Base-by-base conservation (phyloP, 1,140 invertebrate genomes). In the Halesus radiatus region DNA sequence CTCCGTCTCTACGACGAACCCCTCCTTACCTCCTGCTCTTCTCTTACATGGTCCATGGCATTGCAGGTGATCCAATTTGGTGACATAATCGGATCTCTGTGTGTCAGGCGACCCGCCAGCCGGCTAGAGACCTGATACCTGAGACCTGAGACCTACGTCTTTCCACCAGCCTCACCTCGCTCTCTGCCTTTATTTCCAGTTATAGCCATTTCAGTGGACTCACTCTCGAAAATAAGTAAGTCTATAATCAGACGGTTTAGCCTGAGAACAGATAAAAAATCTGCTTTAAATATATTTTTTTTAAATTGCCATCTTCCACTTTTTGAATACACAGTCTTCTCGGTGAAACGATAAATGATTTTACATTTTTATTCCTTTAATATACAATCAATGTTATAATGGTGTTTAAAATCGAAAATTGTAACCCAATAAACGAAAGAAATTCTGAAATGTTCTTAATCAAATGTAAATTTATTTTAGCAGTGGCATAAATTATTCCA, bases 1-100 rank as follows among this genome's bases (percentile, higher is more conserved):
- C 76, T 53, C 76, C 29, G 7, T 53, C 45, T 23, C 68, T 8
- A 4, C 4, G 18, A 18, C 20, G 7, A 52, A 1, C 56, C 23
- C 26, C 56, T 10, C 29, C 37, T n/a, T 29, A 22, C 10, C n/a
- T 32, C 29, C n/a, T 32, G 32, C 52, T 62, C 54, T 58, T 76
- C 77, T 72, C 45, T 72, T 76, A 76, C 86, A 87, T 81, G 86
- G 85, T 86, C 85, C 72, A 73, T 85, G 87, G 87, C 87, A 86
- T 85, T 88, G 88, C 88, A 88, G 88, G 89, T 89, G 87, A 90
- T 90, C 87, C 89, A 90, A 90, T 90, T 89, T 89, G 86, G 87
- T 87, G 88, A 89, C 88, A 88, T 87, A 89, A 90, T 90, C 88
- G 86, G 85, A 89, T 88, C 86, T 85, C 83, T 84, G 85, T 88